Conservation (phyloP, 2,888 invertebrate species). For the Ryuthela nishihirai region DNA sequence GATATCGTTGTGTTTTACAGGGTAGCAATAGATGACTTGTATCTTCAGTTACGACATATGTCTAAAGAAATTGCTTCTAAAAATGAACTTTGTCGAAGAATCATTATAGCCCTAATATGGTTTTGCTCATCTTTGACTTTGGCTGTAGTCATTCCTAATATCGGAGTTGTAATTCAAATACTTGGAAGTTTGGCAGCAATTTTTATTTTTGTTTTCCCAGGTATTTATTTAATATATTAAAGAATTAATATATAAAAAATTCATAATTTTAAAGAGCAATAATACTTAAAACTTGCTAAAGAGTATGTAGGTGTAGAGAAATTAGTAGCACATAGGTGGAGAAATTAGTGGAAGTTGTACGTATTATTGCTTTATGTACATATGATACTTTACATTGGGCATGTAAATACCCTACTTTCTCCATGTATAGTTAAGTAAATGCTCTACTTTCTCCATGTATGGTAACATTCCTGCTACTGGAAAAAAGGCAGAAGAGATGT, state of each 20-base stretch:
- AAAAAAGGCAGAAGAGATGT: too few relatives aligned
- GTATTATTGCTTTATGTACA: too few relatives aligned
- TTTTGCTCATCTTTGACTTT: conserved; percentile 55
- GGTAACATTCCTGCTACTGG: too few relatives aligned
- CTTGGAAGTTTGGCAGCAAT: conserved; percentile 60
- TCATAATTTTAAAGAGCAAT: too few relatives aligned
- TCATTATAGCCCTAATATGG: conserved; percentile 56
- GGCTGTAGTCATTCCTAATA: conserved; percentile 59
- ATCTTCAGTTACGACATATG: neutral
- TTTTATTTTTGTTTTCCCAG: conserved; percentile 59
- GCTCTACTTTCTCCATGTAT: too few relatives aligned
- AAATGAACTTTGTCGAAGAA: conserved; percentile 44
- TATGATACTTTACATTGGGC: too few relatives aligned
- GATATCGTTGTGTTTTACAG: conserved; percentile 36
- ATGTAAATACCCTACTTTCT: too few relatives aligned
- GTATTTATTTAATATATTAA: conserved; percentile 44
- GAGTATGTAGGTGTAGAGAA: too few relatives aligned
- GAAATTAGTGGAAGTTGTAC: too few relatives aligned
- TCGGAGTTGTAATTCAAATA: conserved; percentile 59
- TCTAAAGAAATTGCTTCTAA: neutral
- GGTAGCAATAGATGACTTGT: conserved; percentile 48
- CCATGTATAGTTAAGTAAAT: too few relatives aligned
- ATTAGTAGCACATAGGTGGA: too few relatives aligned
- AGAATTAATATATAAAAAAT: neutral
- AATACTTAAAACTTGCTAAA: too few relatives aligned